Evolutionary conservation across 2,113 vertebrate species (phyloP).

Genomic region (Crypturellus undulatus): DNA sequence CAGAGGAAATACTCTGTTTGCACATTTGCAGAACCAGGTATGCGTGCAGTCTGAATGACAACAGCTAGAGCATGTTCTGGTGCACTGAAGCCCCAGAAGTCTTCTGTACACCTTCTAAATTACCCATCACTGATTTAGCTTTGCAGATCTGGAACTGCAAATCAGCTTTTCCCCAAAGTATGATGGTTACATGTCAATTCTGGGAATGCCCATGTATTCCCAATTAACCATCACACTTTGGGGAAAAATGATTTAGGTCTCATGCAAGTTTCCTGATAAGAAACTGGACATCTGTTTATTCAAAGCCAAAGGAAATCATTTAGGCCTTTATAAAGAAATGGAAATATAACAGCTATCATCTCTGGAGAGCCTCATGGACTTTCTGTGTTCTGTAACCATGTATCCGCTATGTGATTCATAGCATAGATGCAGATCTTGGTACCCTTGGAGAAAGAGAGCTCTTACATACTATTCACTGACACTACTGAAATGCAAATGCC

Average conservation of each 20-base stretch:
- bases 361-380: not conserved
- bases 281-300: not conserved
- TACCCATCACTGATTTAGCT: not conserved
- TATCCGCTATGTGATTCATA: conserved; percentile 36
- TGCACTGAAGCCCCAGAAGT: not conserved
- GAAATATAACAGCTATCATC: conserved; percentile 8
- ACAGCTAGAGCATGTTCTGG: not conserved
- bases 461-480: not conserved
- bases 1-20: not conserved
- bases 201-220: not conserved
- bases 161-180: not conserved
- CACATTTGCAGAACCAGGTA: not conserved
- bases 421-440: conserved; percentile 22
- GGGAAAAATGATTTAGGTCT: not conserved
- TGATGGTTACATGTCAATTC: not conserved
- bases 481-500: not conserved
- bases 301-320: not conserved
- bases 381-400: not conserved
- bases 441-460: not conserved
- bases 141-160: not conserved
- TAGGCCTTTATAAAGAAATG: conserved; percentile 20
- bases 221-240: not conserved
- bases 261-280: not conserved
- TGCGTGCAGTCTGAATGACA: not conserved
- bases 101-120: not conserved